Conservation (phyloP, 2,888 invertebrate genomes). For the Neoaliturus tenellus region DNA sequence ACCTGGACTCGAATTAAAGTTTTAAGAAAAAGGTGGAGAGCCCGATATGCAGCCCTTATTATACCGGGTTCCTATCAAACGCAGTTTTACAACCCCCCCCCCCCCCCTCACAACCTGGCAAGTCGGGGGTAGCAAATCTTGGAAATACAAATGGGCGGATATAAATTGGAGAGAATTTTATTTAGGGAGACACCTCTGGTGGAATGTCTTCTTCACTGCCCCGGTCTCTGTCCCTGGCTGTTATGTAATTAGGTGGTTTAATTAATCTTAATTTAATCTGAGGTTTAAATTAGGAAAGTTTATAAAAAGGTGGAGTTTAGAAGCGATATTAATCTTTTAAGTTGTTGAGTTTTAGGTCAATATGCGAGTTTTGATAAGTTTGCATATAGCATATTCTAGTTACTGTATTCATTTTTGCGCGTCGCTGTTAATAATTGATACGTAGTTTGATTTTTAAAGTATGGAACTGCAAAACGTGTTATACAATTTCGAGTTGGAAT, state of each 20-base stretch:
- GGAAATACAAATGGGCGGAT: slow-evolving; percentile 42
- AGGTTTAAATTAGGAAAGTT: slow-evolving; percentile 3
- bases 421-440: no score
- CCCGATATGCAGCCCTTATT: slow-evolving; percentile 51
- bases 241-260: slow-evolving; percentile 8
- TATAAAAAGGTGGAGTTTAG: not conserved
- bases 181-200: slow-evolving; percentile 43
- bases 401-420: not conserved
- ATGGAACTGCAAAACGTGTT: no score
- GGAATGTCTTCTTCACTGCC: slow-evolving; percentile 25
- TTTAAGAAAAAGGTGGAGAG: slow-evolving; percentile 51
- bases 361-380: no score
- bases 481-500: no score
- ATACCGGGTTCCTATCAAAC: slow-evolving; percentile 49
- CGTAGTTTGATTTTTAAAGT: no score
- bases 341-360: not conserved
- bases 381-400: not conserved
- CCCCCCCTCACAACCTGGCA: no score
- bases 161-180: slow-evolving; percentile 46
- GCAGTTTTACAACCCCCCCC: slow-evolving; percentile 54
- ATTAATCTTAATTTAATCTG: not conserved
- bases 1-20: slow-evolving; percentile 62
- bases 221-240: not conserved
- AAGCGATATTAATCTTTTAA: not conserved
- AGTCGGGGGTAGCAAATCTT: slow-evolving; percentile 13